These are phyloP conservation scores for Heterodera schachtii DNA, from an alignment of 1,140 invertebrate genomes.

Conservation along the genomic window DNA sequence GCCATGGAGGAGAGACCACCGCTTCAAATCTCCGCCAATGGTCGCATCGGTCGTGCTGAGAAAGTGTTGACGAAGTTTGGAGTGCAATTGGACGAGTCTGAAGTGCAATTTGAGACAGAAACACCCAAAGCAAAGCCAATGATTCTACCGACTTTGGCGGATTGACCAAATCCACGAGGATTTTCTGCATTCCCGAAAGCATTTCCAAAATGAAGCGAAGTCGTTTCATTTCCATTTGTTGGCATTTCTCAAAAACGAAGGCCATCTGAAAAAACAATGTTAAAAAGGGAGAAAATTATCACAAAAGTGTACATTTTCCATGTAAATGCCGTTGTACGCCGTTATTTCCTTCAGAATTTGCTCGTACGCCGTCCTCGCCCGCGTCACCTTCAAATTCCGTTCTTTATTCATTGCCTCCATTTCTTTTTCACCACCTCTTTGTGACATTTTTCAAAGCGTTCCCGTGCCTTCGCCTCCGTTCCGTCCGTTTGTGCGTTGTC, in stretches of 20 bases:
- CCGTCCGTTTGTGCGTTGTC: constrained; percentile 44
- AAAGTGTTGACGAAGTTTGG: constrained; percentile 44
- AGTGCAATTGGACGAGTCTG: constrained; percentile 55
- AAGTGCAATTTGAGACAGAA: constrained; percentile 1
- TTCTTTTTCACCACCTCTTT: constrained; percentile 54
- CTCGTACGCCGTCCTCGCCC: constrained; percentile 50
- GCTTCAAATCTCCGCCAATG: constrained; percentile 52
- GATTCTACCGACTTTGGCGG: constrained; percentile 35
- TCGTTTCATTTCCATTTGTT: constrained; percentile 59
- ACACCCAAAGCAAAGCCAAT: neutral
- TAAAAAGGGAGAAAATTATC: neutral
- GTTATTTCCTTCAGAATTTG: constrained; percentile 51
- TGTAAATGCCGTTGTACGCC: constrained; percentile 52
- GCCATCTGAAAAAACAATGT: constrained; percentile 44
- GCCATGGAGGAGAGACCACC: constrained; percentile 56
- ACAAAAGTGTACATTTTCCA: constrained; percentile 36
- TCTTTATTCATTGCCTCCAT: neutral
- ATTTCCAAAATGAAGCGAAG: constrained; percentile 61
- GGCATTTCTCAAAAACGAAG: constrained; percentile 65
- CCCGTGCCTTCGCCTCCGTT: constrained; percentile 49
- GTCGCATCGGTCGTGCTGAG: constrained; percentile 27
- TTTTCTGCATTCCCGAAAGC: constrained; percentile 53
- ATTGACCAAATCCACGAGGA: constrained; percentile 50
- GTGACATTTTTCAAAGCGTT: constrained; percentile 54
- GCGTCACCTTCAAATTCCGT: constrained; percentile 42